These are phyloP conservation scores for Wasmannia auropunctata DNA, from an alignment of 1,140 invertebrate genomes.

Conservation along the genomic window DNA sequence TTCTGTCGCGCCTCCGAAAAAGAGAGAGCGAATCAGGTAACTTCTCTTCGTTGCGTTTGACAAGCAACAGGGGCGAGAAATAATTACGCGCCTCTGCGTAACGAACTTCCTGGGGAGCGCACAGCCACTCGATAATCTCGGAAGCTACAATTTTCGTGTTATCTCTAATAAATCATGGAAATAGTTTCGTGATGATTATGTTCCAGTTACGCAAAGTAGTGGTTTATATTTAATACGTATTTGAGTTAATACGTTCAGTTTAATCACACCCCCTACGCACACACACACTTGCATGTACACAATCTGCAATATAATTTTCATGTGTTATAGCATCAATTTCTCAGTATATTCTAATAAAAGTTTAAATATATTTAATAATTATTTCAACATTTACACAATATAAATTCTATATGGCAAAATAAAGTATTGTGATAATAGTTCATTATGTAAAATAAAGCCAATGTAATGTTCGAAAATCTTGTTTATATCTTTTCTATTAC, in stretches of 20 bases:
- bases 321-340: slow-evolving; percentile 3
- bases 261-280: not conserved
- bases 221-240: not conserved
- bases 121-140: not conserved
- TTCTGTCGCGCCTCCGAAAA: slow-evolving; percentile 10
- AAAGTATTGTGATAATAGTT: not conserved
- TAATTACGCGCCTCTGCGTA: slow-evolving; percentile 4
- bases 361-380: slow-evolving; percentile 4
- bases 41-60: not conserved
- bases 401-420: not conserved
- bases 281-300: not conserved
- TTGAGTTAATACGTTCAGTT: not conserved
- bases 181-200: not conserved
- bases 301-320: not conserved
- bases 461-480: not conserved
- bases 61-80: not conserved
- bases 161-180: slow-evolving; percentile 14
- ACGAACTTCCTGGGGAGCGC: not conserved
- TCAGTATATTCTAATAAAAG: not conserved
- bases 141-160: slow-evolving; percentile 16
- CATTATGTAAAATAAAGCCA: not conserved
- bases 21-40: slow-evolving; percentile 9
- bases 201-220: not conserved
- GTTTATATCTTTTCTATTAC: not conserved
- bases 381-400: not conserved